phyloP scores from a whole-genome alignment of 1,140 invertebrate genomes.

The Penaeus japonicus region DNA sequence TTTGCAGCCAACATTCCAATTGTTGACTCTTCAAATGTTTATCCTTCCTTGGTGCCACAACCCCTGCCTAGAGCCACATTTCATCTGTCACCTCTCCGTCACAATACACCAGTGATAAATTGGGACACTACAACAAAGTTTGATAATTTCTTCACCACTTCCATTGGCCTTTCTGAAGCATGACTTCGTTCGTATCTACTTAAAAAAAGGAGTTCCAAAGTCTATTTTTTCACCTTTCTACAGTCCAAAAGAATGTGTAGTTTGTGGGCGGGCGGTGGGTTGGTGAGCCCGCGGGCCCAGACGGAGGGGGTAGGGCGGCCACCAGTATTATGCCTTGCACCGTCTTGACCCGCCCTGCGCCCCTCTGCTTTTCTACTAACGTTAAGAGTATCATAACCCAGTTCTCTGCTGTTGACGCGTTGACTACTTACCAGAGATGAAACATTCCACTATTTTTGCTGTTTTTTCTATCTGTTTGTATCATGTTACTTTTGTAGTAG shows the following conservation, averaged over 20 bases:
- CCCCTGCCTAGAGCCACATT: constrained; percentile 36
- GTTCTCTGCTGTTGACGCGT: constrained; percentile 51
- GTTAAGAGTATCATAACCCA: constrained; percentile 50
- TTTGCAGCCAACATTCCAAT: constrained; percentile 47
- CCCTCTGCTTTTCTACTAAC: constrained; percentile 38
- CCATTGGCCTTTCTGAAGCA: constrained; percentile 54
- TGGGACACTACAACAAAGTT: constrained; percentile 36
- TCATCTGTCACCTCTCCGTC: constrained; percentile 32
- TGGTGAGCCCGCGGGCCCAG: constrained; percentile 24
- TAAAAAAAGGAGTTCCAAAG: constrained; percentile 51
- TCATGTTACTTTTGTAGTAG: constrained; percentile 56
- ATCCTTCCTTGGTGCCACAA: constrained; percentile 40
- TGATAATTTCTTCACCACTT: constrained; percentile 31
- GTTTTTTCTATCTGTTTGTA: constrained; percentile 57
- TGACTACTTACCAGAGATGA: constrained; percentile 55
- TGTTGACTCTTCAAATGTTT: constrained; percentile 49
- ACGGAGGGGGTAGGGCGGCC: constrained; percentile 33
- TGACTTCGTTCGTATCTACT: constrained; percentile 51
- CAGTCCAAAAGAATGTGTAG: constrained; percentile 53
- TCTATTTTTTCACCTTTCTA: constrained; percentile 57
- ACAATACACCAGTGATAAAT: constrained; percentile 39
- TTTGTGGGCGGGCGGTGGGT: constrained; percentile 47
- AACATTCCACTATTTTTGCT: constrained; percentile 57
- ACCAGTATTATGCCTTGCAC: constrained; percentile 41
- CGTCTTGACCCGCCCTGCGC: constrained; percentile 42